Base-by-base conservation (phyloP, 1,140 invertebrate genomes). In the Triops cancriformis region DNA sequence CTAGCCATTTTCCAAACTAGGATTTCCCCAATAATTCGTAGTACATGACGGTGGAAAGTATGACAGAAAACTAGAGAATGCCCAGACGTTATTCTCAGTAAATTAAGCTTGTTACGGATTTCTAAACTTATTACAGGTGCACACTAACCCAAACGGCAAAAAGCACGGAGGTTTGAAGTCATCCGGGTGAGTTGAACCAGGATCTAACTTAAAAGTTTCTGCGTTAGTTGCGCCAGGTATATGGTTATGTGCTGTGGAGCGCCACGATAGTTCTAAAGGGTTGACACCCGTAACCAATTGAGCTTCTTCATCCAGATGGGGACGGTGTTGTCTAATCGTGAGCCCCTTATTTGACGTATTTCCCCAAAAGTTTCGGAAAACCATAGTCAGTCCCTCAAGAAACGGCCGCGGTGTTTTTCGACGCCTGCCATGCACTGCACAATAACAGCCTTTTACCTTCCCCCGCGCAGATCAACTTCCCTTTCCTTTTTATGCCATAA, bases 311-410 rank as follows among this genome's bases (percentile, higher is more conserved):
- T 64, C 51, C 51, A 64, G 23, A 64, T 23, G 18, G 51, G 51
- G 51, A 64, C 51, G 18, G 51, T 23, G 51, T 64, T 64, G 51
- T 64, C 51, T 64, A 64, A 64, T 64, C 51, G 51, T 64, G 51
- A 64, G 51, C 51, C 51, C 51, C 51, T 64, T 64, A 64, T 64
- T 64, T 64, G 51, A 64, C 51, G 51, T 64, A 64, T 64, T 64
- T 64, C 51, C 51, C 51, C 51, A 64, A 64, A 23, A n/a, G 18
- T 64, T 23, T 23, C 51, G 51, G 51, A 64, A 37, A 23, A 64
- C 51, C 51, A 23, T 64, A 64, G 51, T 64, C 51, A 64, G 51
- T 64, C 51, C 51, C 31, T 37, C 10, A 64, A 23, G 51, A 64
- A 64, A 64, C 51, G 23, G 51, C 51, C 51, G 51, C 51, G 51